Percentiles rank a stretch among this genome's conserved stretches.
Conservation (phyloP, 2,888 invertebrate species). For the Cataglyphis livida region DNA sequence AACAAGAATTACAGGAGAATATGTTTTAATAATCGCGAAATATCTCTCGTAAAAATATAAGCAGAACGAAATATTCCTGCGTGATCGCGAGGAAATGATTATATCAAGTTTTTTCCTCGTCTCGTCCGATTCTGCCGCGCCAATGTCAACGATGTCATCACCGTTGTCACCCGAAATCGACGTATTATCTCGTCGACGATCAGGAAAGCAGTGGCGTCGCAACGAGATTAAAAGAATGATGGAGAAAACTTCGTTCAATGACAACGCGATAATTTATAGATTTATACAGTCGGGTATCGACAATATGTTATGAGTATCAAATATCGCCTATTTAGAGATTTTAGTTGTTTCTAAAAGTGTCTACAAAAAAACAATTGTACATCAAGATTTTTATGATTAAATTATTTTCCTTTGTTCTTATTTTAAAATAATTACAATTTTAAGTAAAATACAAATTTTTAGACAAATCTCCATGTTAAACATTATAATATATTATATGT, state of each 20-base stretch:
- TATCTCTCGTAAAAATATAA: neutral
- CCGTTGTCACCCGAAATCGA: constrained; percentile 38
- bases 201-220: neutral
- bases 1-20: neutral
- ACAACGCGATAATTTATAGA: constrained; percentile 13
- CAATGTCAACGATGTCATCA: constrained; percentile 52
- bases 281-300: neutral
- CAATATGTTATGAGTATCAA: neutral
- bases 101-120: constrained; percentile 7
- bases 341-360: neutral
- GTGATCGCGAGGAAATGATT: constrained; percentile 13
- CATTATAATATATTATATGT: neutral
- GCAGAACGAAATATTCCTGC: neutral
- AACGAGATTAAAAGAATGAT: neutral
- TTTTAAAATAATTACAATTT: neutral
- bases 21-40: neutral
- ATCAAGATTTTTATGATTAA: neutral
- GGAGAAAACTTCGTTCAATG: constrained; percentile 55
- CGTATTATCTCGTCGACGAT: constrained; percentile 5
- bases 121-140: constrained; percentile 60
- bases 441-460: neutral
- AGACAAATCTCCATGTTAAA: neutral
- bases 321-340: neutral
- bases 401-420: neutral
- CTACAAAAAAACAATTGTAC: neutral